Evolutionary conservation across 2,888 invertebrate genomes (phyloP).

Genomic region (Anoplius nigerrimus): DNA sequence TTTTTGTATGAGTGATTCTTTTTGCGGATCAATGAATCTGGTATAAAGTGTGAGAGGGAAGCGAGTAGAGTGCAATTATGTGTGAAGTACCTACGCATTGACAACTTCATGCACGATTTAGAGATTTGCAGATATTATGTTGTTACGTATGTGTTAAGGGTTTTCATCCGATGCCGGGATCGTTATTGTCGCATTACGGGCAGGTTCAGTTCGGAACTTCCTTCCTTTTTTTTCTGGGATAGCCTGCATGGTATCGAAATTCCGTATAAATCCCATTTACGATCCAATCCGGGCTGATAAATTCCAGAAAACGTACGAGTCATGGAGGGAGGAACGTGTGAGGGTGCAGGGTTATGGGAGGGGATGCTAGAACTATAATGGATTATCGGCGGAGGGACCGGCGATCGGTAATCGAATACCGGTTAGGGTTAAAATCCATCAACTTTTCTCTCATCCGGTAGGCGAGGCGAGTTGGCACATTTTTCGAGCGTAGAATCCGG

Average conservation of each 20-base stretch:
- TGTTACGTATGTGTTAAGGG: too few relatives aligned
- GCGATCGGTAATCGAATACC: slow-evolving; percentile 67
- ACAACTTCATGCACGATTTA: too few relatives aligned
- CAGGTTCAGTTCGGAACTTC: too few relatives aligned
- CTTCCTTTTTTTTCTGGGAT: slow-evolving; percentile 30
- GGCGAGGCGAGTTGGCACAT: slow-evolving; percentile 37
- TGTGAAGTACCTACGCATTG: too few relatives aligned
- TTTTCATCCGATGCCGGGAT: too few relatives aligned
- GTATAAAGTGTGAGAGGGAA: too few relatives aligned
- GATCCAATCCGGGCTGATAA: slow-evolving; percentile 65
- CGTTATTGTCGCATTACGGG: too few relatives aligned
- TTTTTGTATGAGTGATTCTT: too few relatives aligned
- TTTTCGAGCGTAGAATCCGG: slow-evolving; percentile 12
- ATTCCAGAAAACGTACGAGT: slow-evolving; percentile 67
- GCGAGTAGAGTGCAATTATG: too few relatives aligned
- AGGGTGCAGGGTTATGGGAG: slow-evolving; percentile 20
- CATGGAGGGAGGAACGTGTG: slow-evolving; percentile 49
- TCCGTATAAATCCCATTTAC: slow-evolving; percentile 55
- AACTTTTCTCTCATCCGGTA: slow-evolving; percentile 53
- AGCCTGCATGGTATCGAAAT: slow-evolving; percentile 27
- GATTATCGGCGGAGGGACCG: slow-evolving; percentile 63
- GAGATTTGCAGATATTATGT: too few relatives aligned
- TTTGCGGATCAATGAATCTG: too few relatives aligned
- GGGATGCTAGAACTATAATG: slow-evolving; percentile 68
- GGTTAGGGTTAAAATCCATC: slow-evolving; percentile 71